Conservation (phyloP, 2,888 invertebrate genomes). For the Mesorhabditis spiculigera region DNA sequence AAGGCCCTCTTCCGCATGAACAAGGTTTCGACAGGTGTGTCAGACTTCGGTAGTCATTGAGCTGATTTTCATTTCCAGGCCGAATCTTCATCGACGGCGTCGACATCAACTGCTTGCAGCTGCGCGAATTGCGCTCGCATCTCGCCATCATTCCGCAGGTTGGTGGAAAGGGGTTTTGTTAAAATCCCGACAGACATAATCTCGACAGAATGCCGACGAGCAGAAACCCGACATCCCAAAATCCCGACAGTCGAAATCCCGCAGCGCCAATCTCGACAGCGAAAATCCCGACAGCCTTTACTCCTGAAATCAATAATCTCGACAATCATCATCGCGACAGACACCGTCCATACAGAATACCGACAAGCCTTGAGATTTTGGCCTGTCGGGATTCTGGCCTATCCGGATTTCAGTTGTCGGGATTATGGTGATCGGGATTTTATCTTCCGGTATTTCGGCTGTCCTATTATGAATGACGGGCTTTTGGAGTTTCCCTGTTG, state of each 20-base stretch:
- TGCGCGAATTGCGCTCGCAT: conserved; percentile 74
- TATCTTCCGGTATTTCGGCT: neutral
- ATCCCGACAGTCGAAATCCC: too few species aligned
- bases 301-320: too few species aligned
- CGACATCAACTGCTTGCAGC: conserved; percentile 66
- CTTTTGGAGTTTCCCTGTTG: too few species aligned
- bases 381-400: too few species aligned
- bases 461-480: neutral
- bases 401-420: too few species aligned
- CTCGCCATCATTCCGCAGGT: conserved; percentile 86
- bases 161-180: neutral
- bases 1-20: conserved; percentile 78
- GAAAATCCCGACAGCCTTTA: too few species aligned
- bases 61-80: conserved; percentile 12
- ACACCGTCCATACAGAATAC: too few species aligned
- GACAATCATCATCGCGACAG: too few species aligned
- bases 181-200: neutral
- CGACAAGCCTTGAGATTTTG: too few species aligned
- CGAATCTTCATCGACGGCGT: conserved; percentile 74
- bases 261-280: too few species aligned
- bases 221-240: too few species aligned
- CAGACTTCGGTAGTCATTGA: neutral
- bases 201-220: neutral
- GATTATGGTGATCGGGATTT: too few species aligned
- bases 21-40: conserved; percentile 63